Conservation (phyloP, 2,888 invertebrate species). For the Zygothrica quintamaculata region DNA sequence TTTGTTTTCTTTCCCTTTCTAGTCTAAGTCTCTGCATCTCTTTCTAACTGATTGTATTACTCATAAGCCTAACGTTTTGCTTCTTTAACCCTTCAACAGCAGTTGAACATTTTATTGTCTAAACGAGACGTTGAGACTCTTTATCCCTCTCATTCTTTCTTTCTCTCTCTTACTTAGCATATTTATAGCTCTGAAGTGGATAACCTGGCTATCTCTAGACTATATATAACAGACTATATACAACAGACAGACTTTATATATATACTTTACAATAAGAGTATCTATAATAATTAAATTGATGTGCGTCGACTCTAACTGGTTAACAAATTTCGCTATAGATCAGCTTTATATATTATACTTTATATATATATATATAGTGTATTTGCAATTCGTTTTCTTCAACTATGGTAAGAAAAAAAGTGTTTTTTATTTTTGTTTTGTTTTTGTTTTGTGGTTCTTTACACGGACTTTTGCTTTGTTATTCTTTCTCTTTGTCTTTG, state of each 20-base stretch:
- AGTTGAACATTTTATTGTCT: conserved; percentile 1
- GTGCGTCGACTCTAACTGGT: no score
- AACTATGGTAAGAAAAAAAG: neutral
- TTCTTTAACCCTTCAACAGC: conserved; percentile 32
- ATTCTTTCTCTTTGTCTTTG: conserved; percentile 58
- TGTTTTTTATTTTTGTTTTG: neutral
- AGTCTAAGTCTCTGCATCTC: neutral
- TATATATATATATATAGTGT: no score
- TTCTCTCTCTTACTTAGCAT: no score
- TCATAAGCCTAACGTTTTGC: conserved; percentile 58
- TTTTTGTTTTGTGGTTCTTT: conserved; percentile 61
- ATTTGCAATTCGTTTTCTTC: conserved; percentile 1
- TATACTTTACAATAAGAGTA: no score
- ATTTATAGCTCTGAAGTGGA: no score
- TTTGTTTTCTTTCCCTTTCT: conserved; percentile 2
- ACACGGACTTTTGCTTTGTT: conserved; percentile 55
- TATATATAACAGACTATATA: no score
- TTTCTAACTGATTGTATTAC: neutral
- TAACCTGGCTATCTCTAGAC: no score
- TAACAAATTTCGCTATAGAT: no score
- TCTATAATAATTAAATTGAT: no score
- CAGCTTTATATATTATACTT: neutral
- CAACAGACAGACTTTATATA: no score
- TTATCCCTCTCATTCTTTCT: no score
- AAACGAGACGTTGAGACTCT: no score